Evolutionary conservation across 2,888 invertebrate genomes (phyloP), one percentile per base, ranked within the genome.

Genomic region (Embidobia sp.): DNA sequence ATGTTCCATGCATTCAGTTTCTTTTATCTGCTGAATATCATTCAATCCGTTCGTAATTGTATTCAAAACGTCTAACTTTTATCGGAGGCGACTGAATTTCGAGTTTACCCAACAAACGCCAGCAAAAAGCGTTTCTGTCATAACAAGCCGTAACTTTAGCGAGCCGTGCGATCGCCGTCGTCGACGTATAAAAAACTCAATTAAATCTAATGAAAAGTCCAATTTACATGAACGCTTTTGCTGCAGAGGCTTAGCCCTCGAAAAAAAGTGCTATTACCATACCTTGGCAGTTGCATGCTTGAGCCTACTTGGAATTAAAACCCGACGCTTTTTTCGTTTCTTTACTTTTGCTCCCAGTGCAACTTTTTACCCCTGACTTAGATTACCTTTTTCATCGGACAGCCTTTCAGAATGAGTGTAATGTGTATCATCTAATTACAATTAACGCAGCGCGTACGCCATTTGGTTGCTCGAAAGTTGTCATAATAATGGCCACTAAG

Each of bases 341-440:
- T n/a, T n/a, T n/a, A n/a, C n/a, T n/a, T n/a, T n/a, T n/a, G n/a
- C n/a, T n/a, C n/a, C n/a, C n/a, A n/a, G n/a, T n/a, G n/a, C n/a
- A n/a, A n/a, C n/a, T n/a, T n/a, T n/a, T n/a, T n/a, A n/a, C n/a
- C n/a, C n/a, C n/a, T n/a, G n/a, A n/a, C n/a, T n/a, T n/a, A n/a
- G n/a, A n/a, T n/a, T n/a, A n/a, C n/a, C n/a, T n/a, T n/a, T n/a
- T n/a, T n/a, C n/a, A n/a, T n/a, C n/a, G n/a, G n/a, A n/a, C n/a
- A n/a, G n/a, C n/a, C n/a, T n/a, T n/a, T n/a, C n/a, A n/a, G n/a
- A n/a, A n/a, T n/a, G n/a, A n/a, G n/a, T n/a, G n/a, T n/a, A n/a
- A n/a, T n/a, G n/a, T n/a, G n/a, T n/a, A n/a, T n/a, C n/a, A n/a
- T 51, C 26, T 42, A 51, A 51, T 64, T 64, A 64, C 22, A 51